Evolutionary conservation across 2,888 invertebrate species (phyloP).

Genomic region (Philonicus albiceps): DNA sequence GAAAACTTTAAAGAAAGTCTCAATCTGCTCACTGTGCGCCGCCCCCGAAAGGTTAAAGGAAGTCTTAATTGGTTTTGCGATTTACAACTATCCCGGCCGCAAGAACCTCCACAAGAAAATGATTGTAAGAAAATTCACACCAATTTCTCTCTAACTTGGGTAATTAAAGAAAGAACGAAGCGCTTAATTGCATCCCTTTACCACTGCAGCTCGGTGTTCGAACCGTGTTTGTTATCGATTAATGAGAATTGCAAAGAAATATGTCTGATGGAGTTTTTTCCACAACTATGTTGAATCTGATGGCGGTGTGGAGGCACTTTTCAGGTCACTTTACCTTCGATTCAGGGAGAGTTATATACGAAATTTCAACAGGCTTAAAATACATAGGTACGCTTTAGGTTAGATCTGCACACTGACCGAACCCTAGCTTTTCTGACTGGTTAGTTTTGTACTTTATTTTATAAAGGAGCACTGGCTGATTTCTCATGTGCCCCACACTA

Average conservation of each 20-base stretch:
- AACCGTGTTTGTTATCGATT: background rate
- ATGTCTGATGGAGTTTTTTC: background rate
- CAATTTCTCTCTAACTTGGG: background rate
- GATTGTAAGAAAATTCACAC: slow-evolving; percentile 19
- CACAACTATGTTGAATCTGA: background rate
- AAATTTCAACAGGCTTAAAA: background rate
- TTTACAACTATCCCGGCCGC: background rate
- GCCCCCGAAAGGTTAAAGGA: background rate
- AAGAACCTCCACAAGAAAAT: background rate
- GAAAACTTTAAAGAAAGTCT: background rate
- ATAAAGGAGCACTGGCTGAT: background rate
- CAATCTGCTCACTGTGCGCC: background rate
- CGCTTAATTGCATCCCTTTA: background rate
- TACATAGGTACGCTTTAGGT: background rate
- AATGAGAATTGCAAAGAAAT: background rate
- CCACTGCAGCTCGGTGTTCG: background rate
- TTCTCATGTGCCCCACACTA: background rate
- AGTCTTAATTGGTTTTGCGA: slow-evolving; percentile 9
- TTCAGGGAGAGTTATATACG: background rate
- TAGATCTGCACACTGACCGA: background rate
- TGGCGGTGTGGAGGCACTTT: background rate
- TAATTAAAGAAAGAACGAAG: background rate
- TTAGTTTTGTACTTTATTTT: background rate
- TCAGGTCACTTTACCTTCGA: background rate
- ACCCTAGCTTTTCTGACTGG: background rate